phyloP scores from a whole-genome alignment of 2,888 invertebrate genomes.

The Emmelina monodactyla region DNA sequence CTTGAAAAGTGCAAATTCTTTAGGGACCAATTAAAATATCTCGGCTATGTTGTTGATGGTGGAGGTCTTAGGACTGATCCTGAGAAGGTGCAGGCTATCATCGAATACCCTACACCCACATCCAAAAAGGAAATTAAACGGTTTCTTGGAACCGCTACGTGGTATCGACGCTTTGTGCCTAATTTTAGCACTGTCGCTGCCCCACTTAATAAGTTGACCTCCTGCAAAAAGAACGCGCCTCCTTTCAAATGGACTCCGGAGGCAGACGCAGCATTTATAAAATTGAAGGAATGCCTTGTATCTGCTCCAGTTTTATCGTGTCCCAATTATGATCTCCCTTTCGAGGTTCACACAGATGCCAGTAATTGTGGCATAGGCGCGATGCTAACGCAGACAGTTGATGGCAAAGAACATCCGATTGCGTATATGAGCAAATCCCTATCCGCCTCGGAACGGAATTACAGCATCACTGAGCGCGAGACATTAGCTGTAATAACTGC shows the following conservation, averaged over 20 bases:
- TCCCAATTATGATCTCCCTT: slow-evolving; percentile 14
- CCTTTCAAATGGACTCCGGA: slow-evolving; percentile 16
- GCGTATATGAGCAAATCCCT: slow-evolving; percentile 3
- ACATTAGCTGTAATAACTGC: slow-evolving; percentile 19
- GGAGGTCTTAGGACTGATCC: too few relatives aligned
- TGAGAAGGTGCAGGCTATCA: background rate
- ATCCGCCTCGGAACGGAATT: slow-evolving; percentile 14
- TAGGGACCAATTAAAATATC: background rate
- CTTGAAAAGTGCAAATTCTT: background rate
- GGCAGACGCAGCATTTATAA: slow-evolving; percentile 12
- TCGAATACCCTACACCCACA: background rate
- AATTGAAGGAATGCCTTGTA: slow-evolving; percentile 11
- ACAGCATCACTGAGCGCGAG: slow-evolving; percentile 21
- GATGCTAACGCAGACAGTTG: slow-evolving; percentile 7
- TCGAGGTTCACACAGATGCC: slow-evolving; percentile 17
- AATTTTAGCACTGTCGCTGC: slow-evolving; percentile 15
- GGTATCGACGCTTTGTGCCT: too few relatives aligned
- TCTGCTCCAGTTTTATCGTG: slow-evolving; percentile 14
- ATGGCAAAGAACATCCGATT: slow-evolving; percentile 4
- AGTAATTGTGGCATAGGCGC: slow-evolving; percentile 12
- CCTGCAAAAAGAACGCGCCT: slow-evolving; percentile 11
- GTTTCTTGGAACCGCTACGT: background rate
- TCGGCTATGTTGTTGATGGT: background rate
- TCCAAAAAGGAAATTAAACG: background rate
- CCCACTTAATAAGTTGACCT: slow-evolving; percentile 17